Percentiles rank a stretch among this genome's conserved stretches.
Conservation (phyloP, 2,888 invertebrate genomes). For the Frankliniella fusca region DNA sequence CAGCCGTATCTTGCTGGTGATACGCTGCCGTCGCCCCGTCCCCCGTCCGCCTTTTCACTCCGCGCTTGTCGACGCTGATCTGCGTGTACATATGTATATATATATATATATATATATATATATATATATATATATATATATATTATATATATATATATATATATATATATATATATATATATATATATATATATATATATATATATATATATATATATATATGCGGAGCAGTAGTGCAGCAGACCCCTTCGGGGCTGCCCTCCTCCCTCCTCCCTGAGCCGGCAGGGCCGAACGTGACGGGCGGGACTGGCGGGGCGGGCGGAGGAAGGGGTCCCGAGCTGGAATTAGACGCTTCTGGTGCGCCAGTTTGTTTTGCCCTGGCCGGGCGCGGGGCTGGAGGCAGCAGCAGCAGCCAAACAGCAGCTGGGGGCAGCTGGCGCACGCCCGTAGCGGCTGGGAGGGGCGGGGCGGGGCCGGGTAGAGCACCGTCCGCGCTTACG, state of each 20-base stretch:
- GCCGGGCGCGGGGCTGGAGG: not conserved
- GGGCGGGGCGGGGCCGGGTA: not conserved
- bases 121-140: no score
- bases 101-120: no score
- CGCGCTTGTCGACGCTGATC: not conserved
- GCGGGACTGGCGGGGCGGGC: not conserved
- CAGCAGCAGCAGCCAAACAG: not conserved
- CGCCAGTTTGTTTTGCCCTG: constrained; percentile 23
- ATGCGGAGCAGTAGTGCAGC: no score
- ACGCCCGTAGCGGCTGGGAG: not conserved
- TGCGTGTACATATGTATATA: no score
- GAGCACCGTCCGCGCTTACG: not conserved
- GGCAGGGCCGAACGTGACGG: not conserved
- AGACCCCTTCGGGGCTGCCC: no score
- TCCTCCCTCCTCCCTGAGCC: not conserved
- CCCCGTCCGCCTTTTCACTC: not conserved
- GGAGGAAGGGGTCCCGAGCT: not conserved
- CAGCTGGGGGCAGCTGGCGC: constrained; percentile 17
- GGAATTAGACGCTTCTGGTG: not conserved
- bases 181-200: no score
- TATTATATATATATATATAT: no score
- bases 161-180: no score
- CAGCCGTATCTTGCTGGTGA: constrained; percentile 1
- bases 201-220: no score
- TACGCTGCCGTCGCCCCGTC: not conserved